Evolutionary conservation across 2,888 invertebrate species (phyloP).

Genomic region (Cheilosia soror): DNA sequence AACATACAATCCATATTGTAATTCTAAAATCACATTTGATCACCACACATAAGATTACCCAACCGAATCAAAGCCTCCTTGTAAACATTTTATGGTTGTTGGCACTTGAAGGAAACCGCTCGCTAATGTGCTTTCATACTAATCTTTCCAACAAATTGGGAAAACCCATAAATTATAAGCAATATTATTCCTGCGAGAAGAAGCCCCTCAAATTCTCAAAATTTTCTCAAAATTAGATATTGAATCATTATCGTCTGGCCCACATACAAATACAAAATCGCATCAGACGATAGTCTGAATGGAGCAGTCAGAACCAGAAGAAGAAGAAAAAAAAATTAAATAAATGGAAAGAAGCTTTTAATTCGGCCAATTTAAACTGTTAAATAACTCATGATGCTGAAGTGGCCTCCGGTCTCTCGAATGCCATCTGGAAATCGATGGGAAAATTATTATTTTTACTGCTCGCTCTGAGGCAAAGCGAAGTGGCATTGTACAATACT

Average conservation of each 20-base stretch:
- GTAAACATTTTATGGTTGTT: conserved; percentile 14
- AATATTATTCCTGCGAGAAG: conserved; percentile 13
- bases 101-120: conserved; percentile 10
- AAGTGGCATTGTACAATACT: conserved; percentile 11
- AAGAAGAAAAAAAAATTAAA: conserved; percentile 1
- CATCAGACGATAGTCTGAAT: background rate
- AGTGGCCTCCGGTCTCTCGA: conserved; percentile 45
- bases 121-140: conserved; percentile 12
- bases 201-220: conserved; percentile 14
- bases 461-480: background rate
- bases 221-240: conserved; percentile 38
- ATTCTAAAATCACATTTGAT: background rate
- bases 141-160: conserved; percentile 38
- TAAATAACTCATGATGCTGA: conserved; percentile 64
- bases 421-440: conserved; percentile 66
- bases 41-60: background rate
- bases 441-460: conserved; percentile 40
- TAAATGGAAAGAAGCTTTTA: conserved; percentile 66
- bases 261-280: conserved; percentile 1
- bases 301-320: background rate
- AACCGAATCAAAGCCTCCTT: conserved; percentile 1
- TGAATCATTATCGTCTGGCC: conserved; percentile 41
- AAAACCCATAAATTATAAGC: conserved; percentile 55
- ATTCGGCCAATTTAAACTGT: conserved; percentile 71
- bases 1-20: background rate